Evolutionary conservation across 2,113 vertebrate species (phyloP).

Genomic region (Apteryx mantelli): DNA sequence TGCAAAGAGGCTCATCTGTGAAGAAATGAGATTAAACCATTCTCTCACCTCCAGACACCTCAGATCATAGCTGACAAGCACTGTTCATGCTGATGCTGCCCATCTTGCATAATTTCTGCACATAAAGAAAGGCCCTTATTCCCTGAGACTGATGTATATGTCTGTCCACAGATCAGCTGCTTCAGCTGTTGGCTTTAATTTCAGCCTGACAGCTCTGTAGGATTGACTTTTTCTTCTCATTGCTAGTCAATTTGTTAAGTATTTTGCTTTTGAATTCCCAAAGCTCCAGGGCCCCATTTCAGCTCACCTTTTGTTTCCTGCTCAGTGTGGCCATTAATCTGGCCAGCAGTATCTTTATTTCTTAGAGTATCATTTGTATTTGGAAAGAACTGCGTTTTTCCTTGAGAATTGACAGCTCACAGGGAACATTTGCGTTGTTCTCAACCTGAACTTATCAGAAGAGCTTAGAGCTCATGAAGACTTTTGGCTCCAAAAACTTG

Average conservation of each 20-base stretch:
- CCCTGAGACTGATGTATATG: fast-evolving
- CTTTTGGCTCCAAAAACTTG: neutral
- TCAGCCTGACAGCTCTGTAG: neutral
- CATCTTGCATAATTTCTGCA: neutral
- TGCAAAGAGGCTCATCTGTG: constrained; percentile 33
- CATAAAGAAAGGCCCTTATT: neutral
- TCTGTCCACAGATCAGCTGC: neutral
- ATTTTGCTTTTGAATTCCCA: neutral
- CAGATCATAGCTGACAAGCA: neutral
- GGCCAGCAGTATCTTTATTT: neutral
- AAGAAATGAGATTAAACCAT: constrained; percentile 46
- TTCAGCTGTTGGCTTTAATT: neutral
- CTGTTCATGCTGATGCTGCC: neutral
- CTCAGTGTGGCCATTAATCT: neutral
- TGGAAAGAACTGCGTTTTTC: neutral
- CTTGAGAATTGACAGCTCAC: neutral
- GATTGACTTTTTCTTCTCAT: neutral
- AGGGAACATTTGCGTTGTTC: neutral
- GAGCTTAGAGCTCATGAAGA: neutral
- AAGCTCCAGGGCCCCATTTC: neutral
- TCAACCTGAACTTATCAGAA: neutral
- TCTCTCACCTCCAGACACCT: constrained; percentile 20
- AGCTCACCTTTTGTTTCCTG: neutral
- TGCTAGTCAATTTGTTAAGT: neutral
- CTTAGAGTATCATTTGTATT: neutral